These are phyloP conservation scores for Archilochus colubris DNA, from an alignment of 2,113 vertebrate species.

Conservation along the genomic window DNA sequence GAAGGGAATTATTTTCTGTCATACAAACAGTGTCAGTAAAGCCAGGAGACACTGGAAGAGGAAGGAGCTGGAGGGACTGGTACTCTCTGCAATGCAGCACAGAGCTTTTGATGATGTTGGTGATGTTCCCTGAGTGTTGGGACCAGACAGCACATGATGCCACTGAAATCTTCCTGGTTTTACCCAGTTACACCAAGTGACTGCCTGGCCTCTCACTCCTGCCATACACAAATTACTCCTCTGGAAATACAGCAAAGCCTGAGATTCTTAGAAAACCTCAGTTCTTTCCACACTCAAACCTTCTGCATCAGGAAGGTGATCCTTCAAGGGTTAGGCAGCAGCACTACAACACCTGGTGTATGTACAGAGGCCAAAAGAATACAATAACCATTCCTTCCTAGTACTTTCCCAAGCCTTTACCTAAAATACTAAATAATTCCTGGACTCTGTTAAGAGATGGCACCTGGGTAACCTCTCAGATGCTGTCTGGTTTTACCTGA, in stretches of 20 bases:
- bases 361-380: neutral
- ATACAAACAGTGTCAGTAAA: neutral
- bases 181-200: neutral
- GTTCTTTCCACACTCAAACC: neutral
- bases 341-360: neutral
- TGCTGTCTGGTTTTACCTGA: neutral
- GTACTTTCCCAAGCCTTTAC: neutral
- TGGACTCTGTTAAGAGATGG: neutral
- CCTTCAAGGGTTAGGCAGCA: neutral
- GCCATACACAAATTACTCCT: neutral
- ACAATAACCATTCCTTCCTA: neutral
- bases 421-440: neutral
- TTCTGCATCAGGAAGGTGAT: neutral
- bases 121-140: neutral
- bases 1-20: neutral
- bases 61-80: neutral
- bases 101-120: fast-evolving
- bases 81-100: neutral
- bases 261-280: neutral
- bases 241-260: neutral
- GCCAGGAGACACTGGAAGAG: neutral
- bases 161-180: neutral
- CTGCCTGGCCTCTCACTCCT: neutral
- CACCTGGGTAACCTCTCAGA: neutral
- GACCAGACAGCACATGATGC: neutral